Percentiles rank a stretch among this genome's conserved stretches.
Evolutionary conservation across 2,888 invertebrate genomes (phyloP).

Genomic region (Dendrolimus pini): DNA sequence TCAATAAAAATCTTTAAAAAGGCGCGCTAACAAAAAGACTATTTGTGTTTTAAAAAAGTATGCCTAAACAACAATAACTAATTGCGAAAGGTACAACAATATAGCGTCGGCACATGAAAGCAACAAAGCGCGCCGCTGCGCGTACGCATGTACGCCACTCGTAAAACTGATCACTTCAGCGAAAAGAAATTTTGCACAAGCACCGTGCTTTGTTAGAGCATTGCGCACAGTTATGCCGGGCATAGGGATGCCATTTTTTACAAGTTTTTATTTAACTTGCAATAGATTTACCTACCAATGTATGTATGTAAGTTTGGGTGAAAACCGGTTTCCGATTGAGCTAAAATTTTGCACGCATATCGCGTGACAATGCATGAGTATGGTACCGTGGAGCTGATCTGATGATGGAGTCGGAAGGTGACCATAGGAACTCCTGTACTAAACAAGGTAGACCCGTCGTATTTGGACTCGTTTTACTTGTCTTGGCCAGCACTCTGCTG

Average conservation of each 20-base stretch:
- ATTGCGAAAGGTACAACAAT: conserved; percentile 22
- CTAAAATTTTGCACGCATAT: no score
- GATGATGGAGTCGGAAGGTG: no score
- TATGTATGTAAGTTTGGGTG: no score
- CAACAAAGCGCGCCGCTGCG: conserved; percentile 12
- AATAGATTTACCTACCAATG: no score
- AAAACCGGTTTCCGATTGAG: no score
- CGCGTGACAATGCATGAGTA: no score
- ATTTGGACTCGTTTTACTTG: no score
- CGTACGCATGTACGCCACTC: conserved; percentile 12
- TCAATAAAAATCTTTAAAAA: background rate
- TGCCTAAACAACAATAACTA: conserved; percentile 31
- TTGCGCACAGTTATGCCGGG: background rate
- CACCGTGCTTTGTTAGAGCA: conserved; percentile 7
- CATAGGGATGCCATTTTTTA: background rate
- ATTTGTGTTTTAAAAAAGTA: background rate
- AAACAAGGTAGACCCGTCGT: no score
- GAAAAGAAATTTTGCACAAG: conserved; percentile 71
- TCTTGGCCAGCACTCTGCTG: no score
- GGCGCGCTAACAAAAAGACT: background rate
- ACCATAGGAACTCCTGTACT: no score
- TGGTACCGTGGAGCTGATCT: no score
- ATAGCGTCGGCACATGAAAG: conserved; percentile 13
- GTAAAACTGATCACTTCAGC: conserved; percentile 55
- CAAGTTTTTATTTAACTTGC: no score